Evolutionary conservation across 2,888 invertebrate genomes (phyloP), one percentile per base, ranked within the genome.

Genomic region (Trichogramma evanescens): DNA sequence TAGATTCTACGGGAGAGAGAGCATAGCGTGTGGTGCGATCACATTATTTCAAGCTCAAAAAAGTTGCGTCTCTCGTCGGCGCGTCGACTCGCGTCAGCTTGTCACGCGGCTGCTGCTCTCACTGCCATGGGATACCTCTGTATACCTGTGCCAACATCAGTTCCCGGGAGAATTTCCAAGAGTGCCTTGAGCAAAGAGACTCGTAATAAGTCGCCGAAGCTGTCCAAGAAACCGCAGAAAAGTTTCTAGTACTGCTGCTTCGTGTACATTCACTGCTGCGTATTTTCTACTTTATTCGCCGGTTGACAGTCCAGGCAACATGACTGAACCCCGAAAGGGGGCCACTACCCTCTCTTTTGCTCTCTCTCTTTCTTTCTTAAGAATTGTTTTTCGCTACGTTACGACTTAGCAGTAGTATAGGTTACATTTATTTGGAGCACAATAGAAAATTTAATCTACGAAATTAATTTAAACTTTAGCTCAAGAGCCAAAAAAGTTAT

Each of bases 381-480:
- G 63, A 67, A 67, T 68, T 67, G 66, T 68, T 67, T 67, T 66
- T 66, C 64, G 64, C 60, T 59, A 13, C 52, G 65, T 66, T 65
- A 13, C 13, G 13, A 13, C 13, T 13, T 13, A 13, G 13, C 13
- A 13, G 13, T 13, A 13, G 13, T 13, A 13, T 13, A 13, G 13
- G 1, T 13, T 13, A 13, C 13, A 13, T 13, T 13, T 13, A 13
- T 13, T 13, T 13, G 13, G 13, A 13, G 13, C 13, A 13, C 13
- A 13, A 13, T 13, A 13, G 13, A 13, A 13, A 13, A 13, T 13
- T 13, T 13, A 13, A 13, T 13, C 66, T 63, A 64, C 62, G 63
- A 67, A 67, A 68, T 68, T 68, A 68, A 68, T 68, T 68, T 67
- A 68, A 68, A 68, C 67, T 68, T 68, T 65, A 61, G 56, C 65